A percentile compares a stretch with the other conserved stretches of the same genome.
Evolutionary conservation across 2,113 vertebrate genomes (phyloP).

Genomic region (Pipa parva): DNA sequence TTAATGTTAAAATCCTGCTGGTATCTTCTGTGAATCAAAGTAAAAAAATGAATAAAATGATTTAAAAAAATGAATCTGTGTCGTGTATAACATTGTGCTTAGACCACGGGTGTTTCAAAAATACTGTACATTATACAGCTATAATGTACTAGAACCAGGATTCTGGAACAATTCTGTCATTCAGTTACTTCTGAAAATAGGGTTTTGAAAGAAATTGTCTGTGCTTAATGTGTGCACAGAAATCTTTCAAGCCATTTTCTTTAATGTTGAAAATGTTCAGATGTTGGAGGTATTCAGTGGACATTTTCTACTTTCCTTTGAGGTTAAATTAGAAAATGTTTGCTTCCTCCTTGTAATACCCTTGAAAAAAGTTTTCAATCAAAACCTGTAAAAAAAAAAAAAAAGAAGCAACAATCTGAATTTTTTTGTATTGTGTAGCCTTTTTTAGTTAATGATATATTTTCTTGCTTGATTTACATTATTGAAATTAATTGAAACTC

Average conservation of each 20-base stretch:
- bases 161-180: conserved; percentile 21
- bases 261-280: conserved; percentile 37
- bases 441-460: conserved; percentile 1
- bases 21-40: too few relatives aligned
- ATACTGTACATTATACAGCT: not conserved
- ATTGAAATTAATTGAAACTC: too few relatives aligned
- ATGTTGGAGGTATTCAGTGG: conserved; percentile 29
- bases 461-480: not conserved
- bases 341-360: conserved; percentile 36
- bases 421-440: too few relatives aligned
- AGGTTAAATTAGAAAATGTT: conserved; percentile 35
- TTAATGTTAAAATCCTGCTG: too few relatives aligned
- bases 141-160: conserved; percentile 12
- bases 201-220: conserved; percentile 29
- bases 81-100: too few relatives aligned
- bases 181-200: conserved; percentile 9
- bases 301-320: conserved; percentile 24
- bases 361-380: conserved; percentile 30
- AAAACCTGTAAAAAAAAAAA: not conserved
- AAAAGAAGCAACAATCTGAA: not conserved
- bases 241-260: conserved; percentile 31
- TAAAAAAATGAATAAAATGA: too few relatives aligned
- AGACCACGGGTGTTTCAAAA: too few relatives aligned
- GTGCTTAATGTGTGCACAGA: conserved; percentile 29
- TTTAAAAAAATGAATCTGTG: too few relatives aligned